These are phyloP conservation scores for Anguilla rostrata DNA, from an alignment of 2,113 vertebrate species.

Conservation along the genomic window DNA sequence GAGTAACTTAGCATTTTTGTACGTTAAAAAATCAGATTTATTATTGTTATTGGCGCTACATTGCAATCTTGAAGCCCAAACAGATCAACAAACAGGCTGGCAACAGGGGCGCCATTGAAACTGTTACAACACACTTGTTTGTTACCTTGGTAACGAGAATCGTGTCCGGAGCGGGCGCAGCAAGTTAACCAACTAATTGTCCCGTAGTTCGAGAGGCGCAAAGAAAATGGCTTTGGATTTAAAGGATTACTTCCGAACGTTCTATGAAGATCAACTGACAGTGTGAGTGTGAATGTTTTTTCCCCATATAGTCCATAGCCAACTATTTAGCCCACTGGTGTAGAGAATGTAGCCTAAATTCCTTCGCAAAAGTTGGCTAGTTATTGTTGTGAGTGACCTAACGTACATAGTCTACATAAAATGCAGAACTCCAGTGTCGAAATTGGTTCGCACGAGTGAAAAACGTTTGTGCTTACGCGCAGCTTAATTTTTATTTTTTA, in stretches of 20 bases:
- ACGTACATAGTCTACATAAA: background rate
- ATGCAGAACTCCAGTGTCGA: background rate
- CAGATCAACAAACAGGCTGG: background rate
- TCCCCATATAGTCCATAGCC: background rate
- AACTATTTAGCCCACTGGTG: background rate
- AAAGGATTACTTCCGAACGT: constrained; percentile 42
- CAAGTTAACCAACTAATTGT: background rate
- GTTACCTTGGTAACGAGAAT: background rate
- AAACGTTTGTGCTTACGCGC: background rate
- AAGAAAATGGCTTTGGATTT: constrained; percentile 43
- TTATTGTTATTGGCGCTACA: too few species aligned
- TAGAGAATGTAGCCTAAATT: background rate
- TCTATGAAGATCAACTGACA: constrained; percentile 43
- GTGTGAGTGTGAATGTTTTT: constrained; percentile 6
- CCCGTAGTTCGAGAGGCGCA: background rate
- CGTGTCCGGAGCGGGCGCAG: background rate
- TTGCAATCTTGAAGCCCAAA: background rate
- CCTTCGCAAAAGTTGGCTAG: background rate
- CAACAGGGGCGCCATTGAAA: background rate
- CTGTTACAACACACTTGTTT: background rate
- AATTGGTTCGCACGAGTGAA: background rate
- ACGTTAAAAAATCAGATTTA: background rate
- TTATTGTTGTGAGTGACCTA: background rate
- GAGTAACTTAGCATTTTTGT: too few species aligned
- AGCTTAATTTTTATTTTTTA: too few species aligned